phyloP scores from a whole-genome alignment of 2,113 vertebrate species.

The Ellobius talpinus region DNA sequence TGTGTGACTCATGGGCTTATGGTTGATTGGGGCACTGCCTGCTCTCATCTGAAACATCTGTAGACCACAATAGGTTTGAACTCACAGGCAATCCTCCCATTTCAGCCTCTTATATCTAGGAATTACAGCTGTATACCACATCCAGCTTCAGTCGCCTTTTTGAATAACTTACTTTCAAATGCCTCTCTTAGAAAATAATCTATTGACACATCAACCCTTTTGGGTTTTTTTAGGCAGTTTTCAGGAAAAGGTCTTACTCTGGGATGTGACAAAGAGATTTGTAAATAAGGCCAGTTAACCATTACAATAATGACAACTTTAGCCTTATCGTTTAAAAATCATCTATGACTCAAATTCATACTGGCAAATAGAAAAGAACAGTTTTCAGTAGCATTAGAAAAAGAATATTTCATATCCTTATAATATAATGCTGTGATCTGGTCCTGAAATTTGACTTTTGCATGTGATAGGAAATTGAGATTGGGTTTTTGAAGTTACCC shows the following conservation, averaged over 20 bases:
- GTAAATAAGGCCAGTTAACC: slow-evolving; percentile 78
- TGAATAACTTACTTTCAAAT: slow-evolving; percentile 1
- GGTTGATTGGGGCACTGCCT: background rate
- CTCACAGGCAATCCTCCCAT: background rate
- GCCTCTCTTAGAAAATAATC: background rate
- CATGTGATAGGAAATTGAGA: slow-evolving; percentile 56
- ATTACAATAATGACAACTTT: slow-evolving; percentile 78
- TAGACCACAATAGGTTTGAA: background rate
- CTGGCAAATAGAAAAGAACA: slow-evolving; percentile 73
- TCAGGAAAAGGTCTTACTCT: slow-evolving; percentile 26
- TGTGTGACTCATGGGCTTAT: background rate
- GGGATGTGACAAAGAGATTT: slow-evolving; percentile 75
- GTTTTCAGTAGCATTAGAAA: slow-evolving; percentile 81
- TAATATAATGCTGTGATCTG: slow-evolving; percentile 78
- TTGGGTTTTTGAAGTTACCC: slow-evolving; percentile 24
- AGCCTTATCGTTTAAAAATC: slow-evolving; percentile 83
- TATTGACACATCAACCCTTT: background rate
- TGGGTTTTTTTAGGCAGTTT: slow-evolving; percentile 36
- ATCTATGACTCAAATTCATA: slow-evolving; percentile 84
- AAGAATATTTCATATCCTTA: slow-evolving; percentile 77
- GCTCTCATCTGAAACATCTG: background rate
- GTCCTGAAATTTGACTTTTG: slow-evolving; percentile 78
- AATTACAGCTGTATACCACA: too few relatives aligned
- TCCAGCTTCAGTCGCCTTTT: background rate
- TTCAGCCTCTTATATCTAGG: too few relatives aligned